Evolutionary conservation across 2,113 vertebrate genomes (phyloP), one percentile per base, ranked within the genome.

Genomic region (Pitta sordida): DNA sequence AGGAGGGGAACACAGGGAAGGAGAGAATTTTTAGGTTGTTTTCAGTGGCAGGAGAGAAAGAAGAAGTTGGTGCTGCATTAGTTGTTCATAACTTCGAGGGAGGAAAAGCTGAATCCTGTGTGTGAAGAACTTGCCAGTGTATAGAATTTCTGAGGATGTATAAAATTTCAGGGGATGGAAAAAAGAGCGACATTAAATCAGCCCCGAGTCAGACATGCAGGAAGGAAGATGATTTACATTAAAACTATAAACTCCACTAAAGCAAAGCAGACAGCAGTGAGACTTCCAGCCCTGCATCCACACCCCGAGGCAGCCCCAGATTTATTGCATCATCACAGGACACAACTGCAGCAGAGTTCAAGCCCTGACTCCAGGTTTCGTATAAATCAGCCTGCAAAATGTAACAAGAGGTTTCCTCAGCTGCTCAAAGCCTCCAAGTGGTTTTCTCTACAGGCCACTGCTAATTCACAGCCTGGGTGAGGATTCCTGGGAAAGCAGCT

Each of bases 311-410:
- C 89, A 93, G 80, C 10, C 73, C 49, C 80, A 92, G 63, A 90
- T 90, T 92, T 83, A 86, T 86, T 77, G 23, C n/a, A 37, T 70
- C 70, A 81, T 58, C 62, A 86, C 83, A 86, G 56, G 29, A 59
- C 15, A 58, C 69, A 62, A 83, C 83, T 59, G 77, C 89, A 86
- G 89, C 52, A 65, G 53, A 80, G 77, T 58, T 70, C 83, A 86
- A 86, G 80, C 73, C 83, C 88, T 94, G 86, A 46, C 70, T 95
- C 53, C 75, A 86, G 41, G 53, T 44, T 86, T 73, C 14, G 1
- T 7, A 88, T 49, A 87, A 93, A 90, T 76, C 90, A 79, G 36
- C 53, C 88, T 90, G 79, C 75, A 84, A 76, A 88, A 88, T 21
- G 15, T 0, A 81, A 76, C 46, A 59, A 82, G 41, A 65, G 9